Evolutionary conservation across 2,113 vertebrate genomes (phyloP).

Genomic region (Dendrocopos noguchii): DNA sequence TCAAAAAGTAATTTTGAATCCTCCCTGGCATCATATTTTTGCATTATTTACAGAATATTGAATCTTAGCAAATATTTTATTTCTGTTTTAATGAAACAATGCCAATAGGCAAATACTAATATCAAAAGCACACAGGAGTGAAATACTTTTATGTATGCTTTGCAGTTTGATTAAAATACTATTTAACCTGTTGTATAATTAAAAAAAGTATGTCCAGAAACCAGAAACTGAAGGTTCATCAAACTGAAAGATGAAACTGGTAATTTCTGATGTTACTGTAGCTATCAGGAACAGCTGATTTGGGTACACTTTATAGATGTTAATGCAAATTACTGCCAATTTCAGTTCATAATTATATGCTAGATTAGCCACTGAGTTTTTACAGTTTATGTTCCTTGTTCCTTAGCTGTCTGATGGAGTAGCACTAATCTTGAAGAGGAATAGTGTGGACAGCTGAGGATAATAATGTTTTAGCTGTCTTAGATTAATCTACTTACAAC

Average conservation of each 20-base stretch:
- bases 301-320: not conserved
- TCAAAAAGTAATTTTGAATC: not conserved
- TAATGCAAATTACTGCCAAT: not conserved
- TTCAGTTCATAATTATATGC: too few relatives aligned
- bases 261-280: not conserved
- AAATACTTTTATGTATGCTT: not conserved
- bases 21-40: not conserved
- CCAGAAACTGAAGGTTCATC: not conserved
- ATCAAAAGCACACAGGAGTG: not conserved
- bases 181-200: not conserved
- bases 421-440: not conserved
- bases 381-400: not conserved
- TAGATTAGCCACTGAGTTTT: not conserved
- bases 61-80: not conserved
- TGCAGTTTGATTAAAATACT: not conserved
- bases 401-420: not conserved
- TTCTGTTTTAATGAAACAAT: not conserved
- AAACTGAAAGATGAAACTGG: not conserved
- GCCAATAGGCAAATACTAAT: not conserved
- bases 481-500: not conserved
- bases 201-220: not conserved
- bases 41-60: not conserved
- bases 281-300: not conserved
- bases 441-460: not conserved
- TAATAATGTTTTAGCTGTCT: not conserved